phyloP scores from a whole-genome alignment of 2,888 invertebrate genomes.

The Myopa tessellatipennis region DNA sequence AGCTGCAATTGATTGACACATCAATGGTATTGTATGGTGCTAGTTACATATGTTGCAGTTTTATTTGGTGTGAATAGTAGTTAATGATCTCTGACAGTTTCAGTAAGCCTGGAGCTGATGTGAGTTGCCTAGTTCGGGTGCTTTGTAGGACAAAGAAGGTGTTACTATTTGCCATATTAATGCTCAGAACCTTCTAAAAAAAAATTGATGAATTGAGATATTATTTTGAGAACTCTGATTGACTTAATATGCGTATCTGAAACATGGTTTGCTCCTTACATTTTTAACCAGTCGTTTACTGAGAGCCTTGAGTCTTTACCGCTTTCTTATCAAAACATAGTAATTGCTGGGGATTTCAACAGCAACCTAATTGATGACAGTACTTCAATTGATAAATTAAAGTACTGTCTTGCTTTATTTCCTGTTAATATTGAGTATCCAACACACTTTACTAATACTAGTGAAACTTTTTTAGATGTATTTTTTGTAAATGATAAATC shows the following conservation, averaged over 20 bases:
- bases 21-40: background rate
- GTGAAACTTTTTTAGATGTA: constrained; percentile 13
- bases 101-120: no score
- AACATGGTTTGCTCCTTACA: constrained; percentile 30
- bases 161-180: constrained; percentile 38
- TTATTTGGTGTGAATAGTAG: background rate
- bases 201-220: constrained; percentile 40
- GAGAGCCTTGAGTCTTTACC: background rate
- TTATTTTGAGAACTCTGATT: constrained; percentile 21
- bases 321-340: background rate
- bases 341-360: background rate
- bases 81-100: background rate
- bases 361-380: background rate
- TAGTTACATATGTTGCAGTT: background rate
- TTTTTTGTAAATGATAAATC: constrained; percentile 22
- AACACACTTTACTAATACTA: background rate
- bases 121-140: no score
- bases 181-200: constrained; percentile 29
- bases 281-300: background rate
- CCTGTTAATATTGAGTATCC: constrained; percentile 1
- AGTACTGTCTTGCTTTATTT: background rate
- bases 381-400: background rate
- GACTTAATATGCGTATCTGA: constrained; percentile 39
- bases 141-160: constrained; percentile 25
- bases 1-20: no score